Evolutionary conservation across 2,797 vertebrate species (phyloP).

Genomic region (Columba guinea): DNA sequence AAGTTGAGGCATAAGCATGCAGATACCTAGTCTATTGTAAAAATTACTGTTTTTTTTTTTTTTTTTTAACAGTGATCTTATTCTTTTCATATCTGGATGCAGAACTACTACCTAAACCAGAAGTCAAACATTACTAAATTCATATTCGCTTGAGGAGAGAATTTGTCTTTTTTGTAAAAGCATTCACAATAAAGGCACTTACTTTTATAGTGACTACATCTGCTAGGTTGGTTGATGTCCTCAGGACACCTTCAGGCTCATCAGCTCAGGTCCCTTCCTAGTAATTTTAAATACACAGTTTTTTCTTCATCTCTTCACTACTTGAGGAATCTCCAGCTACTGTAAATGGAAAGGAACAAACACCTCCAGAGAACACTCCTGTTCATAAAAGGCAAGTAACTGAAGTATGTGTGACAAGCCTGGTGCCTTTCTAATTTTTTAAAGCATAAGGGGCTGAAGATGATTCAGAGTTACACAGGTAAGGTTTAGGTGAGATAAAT

Average conservation of each 20-base stretch:
- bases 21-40: neutral
- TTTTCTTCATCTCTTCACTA: neutral
- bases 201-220: neutral
- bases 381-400: neutral
- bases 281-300: neutral
- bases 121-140: neutral
- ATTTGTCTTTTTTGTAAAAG: neutral
- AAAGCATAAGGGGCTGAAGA: neutral
- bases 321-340: neutral
- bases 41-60: neutral
- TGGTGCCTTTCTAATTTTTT: neutral
- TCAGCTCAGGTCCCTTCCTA: neutral
- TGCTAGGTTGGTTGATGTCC: neutral
- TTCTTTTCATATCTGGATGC: neutral
- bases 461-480: neutral
- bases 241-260: neutral
- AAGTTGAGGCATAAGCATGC: neutral
- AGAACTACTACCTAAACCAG: neutral
- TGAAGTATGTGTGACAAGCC: neutral
- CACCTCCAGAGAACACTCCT: neutral
- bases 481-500: neutral
- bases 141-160: neutral
- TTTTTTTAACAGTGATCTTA: neutral
- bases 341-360: neutral
- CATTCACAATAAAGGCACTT: neutral